Base-by-base conservation (phyloP, 1,140 invertebrate species). In the Pachypeltis micranthus region DNA sequence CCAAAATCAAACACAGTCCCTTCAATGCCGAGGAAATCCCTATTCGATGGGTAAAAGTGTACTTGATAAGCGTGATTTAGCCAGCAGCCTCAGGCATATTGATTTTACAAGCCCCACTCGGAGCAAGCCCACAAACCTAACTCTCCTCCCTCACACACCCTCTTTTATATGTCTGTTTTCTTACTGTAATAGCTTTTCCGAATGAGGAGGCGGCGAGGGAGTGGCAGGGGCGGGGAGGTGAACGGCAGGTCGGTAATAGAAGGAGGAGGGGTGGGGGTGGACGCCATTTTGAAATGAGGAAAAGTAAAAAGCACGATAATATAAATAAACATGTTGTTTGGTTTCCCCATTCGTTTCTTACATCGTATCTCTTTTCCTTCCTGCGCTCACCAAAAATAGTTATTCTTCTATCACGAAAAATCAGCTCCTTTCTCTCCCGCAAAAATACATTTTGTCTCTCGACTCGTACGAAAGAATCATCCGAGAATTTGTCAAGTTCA, bases 91-190 rank as follows among this genome's bases (percentile, higher is more conserved):
- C 57, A 59, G 61, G 61, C 44, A 54, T 62, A 62, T 62, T 62
- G 61, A 62, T 62, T 62, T 62, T 55, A 51, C 61, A 59, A 59
- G 57, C 57, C 57, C 57, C 57, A 59, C 57, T 59, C 57, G 57
- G 57, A 59, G 57, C 57, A 59, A 59, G 57, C 57, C 57, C 57
- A 59, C 57, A 59, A 59, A 59, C 57, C 57, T 54, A 31, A 34
- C 61, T 26, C 47, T 24, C 16, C 19, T 2, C 51, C 34, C 44
- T 27, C 44, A 16, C 44, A 26, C 61, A 28, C 61, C 44, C 60
- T 47, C 61, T 62, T 62, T 62, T 62, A 62, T 62, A 62, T 62
- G 61, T 62, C 61, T 62, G 61, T 62, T 62, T 62, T 62, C 61
- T 62, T 62, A 62, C 61, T 62, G 61, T 62, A 62, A 62, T 62